Conservation (phyloP, 2,113 vertebrate species). For the Psilopsiagon aurifrons region DNA sequence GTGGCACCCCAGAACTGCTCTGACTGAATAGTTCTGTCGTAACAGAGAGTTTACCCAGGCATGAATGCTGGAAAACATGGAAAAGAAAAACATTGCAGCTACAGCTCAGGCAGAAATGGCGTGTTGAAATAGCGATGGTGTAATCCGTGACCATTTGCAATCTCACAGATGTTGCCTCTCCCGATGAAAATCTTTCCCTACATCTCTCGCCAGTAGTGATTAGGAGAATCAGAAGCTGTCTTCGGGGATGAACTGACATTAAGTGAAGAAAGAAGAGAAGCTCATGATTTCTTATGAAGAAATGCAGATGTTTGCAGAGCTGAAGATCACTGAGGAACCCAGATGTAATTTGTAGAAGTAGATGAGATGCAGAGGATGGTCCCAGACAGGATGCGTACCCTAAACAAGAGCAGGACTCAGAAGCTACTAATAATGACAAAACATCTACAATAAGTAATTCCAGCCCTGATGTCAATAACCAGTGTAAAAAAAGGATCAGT, state of each 20-base stretch:
- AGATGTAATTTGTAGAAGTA: background rate
- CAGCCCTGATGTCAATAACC: background rate
- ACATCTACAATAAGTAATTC: background rate
- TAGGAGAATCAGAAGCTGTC: conserved; percentile 13
- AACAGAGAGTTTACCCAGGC: background rate
- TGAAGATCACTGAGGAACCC: background rate
- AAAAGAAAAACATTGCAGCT: background rate
- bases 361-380: background rate
- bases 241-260: background rate
- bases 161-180: background rate
- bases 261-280: background rate
- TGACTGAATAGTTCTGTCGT: background rate
- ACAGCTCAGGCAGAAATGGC: background rate
- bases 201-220: background rate
- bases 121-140: conserved; percentile 38
- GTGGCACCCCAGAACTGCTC: background rate
- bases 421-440: background rate
- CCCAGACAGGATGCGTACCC: background rate
- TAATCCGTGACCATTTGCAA: conserved; percentile 15
- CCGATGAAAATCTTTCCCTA: conserved; percentile 11
- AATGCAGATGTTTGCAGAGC: background rate
- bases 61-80: background rate
- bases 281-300: background rate
- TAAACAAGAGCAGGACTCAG: background rate
- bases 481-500: background rate